A percentile compares a stretch with the other conserved stretches of the same genome.
Evolutionary conservation across 2,797 vertebrate species (phyloP).

Genomic region (Dromococcyx pavoninus): DNA sequence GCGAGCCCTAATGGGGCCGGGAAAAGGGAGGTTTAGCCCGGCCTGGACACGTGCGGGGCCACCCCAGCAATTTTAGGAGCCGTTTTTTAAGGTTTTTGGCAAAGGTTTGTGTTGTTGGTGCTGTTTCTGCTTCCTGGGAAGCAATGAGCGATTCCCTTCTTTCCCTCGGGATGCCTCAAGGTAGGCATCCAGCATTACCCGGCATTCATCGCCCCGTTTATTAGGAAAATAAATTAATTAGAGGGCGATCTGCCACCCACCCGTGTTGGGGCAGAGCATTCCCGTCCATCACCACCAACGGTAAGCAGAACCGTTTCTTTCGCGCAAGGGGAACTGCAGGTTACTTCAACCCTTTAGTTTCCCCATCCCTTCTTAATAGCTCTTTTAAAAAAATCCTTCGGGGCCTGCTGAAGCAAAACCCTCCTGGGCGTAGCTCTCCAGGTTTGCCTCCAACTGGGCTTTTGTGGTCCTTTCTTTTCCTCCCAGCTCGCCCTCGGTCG

Average conservation of each 20-base stretch:
- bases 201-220: neutral
- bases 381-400: neutral
- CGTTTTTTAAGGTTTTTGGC: too few relatives aligned
- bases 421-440: slow-evolving; percentile 1
- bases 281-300: neutral
- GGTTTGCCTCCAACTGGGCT: slow-evolving; percentile 1
- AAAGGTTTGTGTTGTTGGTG: neutral
- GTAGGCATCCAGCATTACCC: neutral
- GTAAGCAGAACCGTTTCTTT: neutral
- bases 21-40: neutral
- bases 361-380: neutral
- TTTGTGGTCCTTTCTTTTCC: neutral
- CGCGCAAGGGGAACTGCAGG: neutral
- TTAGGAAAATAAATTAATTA: neutral
- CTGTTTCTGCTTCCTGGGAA: neutral
- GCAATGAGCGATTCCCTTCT: fast-evolving
- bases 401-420: neutral
- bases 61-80: neutral
- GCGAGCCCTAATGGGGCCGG: neutral
- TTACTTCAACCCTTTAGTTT: neutral
- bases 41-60: neutral
- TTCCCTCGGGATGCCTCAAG: neutral
- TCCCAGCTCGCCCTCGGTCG: neutral
- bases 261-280: neutral
- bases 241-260: neutral